Evolutionary conservation across 2,888 invertebrate species (phyloP).

Genomic region (Tupiocoris notatus): DNA sequence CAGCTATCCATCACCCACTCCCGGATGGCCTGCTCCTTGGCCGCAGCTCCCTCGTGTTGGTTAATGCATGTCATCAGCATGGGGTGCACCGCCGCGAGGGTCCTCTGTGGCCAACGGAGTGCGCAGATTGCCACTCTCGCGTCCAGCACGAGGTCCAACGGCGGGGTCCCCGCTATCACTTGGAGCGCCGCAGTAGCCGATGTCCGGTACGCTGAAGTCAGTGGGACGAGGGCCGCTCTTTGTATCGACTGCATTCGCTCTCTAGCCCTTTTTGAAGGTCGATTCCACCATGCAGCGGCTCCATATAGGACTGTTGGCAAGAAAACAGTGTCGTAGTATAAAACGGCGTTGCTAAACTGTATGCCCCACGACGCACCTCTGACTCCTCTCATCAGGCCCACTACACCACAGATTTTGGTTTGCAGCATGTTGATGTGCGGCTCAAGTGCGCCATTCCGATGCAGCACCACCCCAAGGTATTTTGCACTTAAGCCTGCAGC

Average conservation of each 20-base stretch:
- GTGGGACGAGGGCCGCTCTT: not conserved
- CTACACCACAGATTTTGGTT: too few species aligned
- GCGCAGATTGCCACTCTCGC: too few species aligned
- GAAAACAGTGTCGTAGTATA: not conserved
- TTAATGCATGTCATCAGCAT: not conserved
- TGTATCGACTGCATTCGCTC: not conserved
- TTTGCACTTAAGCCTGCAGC: not conserved
- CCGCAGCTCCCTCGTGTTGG: not conserved
- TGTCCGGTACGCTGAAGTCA: constrained; percentile 5
- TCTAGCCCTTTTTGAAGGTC: not conserved
- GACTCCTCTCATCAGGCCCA: too few species aligned
- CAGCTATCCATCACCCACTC: not conserved
- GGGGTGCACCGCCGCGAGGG: not conserved
- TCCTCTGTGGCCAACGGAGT: not conserved
- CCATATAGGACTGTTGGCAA: not conserved
- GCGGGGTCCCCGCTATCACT: too few species aligned
- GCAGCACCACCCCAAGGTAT: not conserved
- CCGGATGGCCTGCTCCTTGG: not conserved
- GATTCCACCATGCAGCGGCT: not conserved
- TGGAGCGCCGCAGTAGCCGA: too few species aligned
- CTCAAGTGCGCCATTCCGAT: too few species aligned
- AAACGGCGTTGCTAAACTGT: not conserved
- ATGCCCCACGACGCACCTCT: not conserved
- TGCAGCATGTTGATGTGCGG: too few species aligned
- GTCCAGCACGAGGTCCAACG: too few species aligned